These are phyloP conservation scores for Emydoidea blandingii DNA, from an alignment of 2,797 vertebrate species.

Conservation along the genomic window DNA sequence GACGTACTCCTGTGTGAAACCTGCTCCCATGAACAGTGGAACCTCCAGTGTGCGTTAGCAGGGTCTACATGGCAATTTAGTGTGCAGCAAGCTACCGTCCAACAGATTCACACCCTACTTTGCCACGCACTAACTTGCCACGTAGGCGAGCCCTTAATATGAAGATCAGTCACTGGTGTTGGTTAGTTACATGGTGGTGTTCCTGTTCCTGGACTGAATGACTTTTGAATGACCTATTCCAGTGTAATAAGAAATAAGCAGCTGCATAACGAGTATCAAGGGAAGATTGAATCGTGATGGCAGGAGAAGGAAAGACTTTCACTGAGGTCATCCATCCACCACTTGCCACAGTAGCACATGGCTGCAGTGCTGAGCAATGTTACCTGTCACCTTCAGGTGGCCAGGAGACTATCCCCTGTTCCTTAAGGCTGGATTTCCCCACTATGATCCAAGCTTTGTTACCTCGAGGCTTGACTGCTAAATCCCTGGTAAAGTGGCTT, in stretches of 20 bases:
- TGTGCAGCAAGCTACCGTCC: background rate
- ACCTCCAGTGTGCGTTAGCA: background rate
- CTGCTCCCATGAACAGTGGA: background rate
- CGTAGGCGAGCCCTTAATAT: background rate
- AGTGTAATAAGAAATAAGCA: slow-evolving; percentile 7
- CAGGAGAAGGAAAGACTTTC: background rate
- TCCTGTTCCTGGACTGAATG: background rate
- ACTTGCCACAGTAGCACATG: background rate
- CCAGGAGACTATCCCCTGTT: background rate
- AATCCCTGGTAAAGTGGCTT: no score
- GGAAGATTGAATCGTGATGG: background rate
- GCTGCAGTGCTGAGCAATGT: accelerated
- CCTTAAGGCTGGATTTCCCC: background rate
- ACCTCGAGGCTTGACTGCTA: background rate
- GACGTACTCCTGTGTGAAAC: background rate
- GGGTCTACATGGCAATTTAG: no score
- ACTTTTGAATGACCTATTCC: background rate
- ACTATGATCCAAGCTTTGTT: background rate
- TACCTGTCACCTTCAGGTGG: background rate
- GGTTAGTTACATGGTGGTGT: slow-evolving; percentile 26
- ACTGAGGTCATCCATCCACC: background rate
- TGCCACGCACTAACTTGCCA: background rate
- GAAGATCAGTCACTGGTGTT: background rate
- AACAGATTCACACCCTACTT: background rate
- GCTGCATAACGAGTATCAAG: background rate